Base-by-base conservation (phyloP, 2,888 invertebrate genomes). In the Drosophila lacicola region DNA sequence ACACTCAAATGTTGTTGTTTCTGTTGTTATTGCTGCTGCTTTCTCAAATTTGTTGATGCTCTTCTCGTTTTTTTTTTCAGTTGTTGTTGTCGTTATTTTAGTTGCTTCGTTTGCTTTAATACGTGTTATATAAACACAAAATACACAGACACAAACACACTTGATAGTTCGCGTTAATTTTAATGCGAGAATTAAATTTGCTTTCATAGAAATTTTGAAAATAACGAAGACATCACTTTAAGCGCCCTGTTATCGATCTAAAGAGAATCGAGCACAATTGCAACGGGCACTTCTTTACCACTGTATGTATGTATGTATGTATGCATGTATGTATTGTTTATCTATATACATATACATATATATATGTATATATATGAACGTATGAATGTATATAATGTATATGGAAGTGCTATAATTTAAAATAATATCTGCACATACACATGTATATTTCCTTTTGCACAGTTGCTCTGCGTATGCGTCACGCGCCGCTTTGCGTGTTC, bases 401-500 rank as follows among this genome's bases (percentile, higher is more conserved):
- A 14, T 41, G 10, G 62, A 75, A 62, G 25, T 54, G 45, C 29
- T 45, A 60, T 53, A 64, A 71, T 77, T 71, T 61, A 39, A 57
- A 53, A 42, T 50, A 41, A 54, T 41, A 45, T 64, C 4, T 39
- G 33, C 14, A 37, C 34, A 60, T 56, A 41, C 5, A 39, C 57
- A 14, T 51, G 37, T 36, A 36, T 64, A 54, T 58, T 58, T 37
- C 47, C 45, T 70, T 65, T 68, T 66, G 69, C 60, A 42, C 62
- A 64, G 64, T 25, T 37, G 44, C 56, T 83, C 66, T 57, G 58
- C 68, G 55, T 73, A 68, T 82, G 76, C 74, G 80, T 77, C 64
- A 77, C 74, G 75, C 82, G 87, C 62, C 45, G 76, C 55, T 73
- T 66, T 68, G 73, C 78, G 75, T 78, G 73, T 71, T 83, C 83